Conservation (phyloP, 2,888 invertebrate genomes). For the Amphiduros pacificus region DNA sequence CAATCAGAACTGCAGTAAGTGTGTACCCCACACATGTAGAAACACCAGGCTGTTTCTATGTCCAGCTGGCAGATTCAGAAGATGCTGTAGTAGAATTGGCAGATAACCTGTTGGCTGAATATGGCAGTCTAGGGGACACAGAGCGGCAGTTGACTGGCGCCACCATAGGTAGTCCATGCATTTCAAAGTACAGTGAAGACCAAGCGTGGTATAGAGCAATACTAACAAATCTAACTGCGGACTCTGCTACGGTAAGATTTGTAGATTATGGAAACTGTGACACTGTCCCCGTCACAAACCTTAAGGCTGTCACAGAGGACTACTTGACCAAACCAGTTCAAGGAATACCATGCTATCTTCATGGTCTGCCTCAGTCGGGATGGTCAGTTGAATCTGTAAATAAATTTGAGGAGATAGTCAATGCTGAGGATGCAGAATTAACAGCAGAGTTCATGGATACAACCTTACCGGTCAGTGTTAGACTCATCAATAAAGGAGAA, state of each 20-base stretch:
- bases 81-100: background rate
- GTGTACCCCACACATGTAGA: background rate
- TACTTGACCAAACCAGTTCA: background rate
- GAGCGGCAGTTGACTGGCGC: background rate
- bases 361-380: no score
- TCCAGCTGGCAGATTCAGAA: background rate
- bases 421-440: background rate
- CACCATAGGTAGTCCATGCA: background rate
- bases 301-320: background rate
- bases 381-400: no score
- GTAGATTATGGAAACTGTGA: conserved; percentile 9
- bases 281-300: background rate
- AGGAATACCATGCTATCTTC: background rate
- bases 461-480: no score
- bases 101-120: background rate
- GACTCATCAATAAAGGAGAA: no score
- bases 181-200: background rate
- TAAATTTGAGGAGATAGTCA: background rate
- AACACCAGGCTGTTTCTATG: background rate
- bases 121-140: background rate
- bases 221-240: background rate
- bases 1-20: background rate
- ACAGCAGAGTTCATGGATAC: no score
- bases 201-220: conserved; percentile 5
- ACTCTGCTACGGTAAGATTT: background rate